Conservation (phyloP, 2,888 invertebrate species). For the Luperina testacea region DNA sequence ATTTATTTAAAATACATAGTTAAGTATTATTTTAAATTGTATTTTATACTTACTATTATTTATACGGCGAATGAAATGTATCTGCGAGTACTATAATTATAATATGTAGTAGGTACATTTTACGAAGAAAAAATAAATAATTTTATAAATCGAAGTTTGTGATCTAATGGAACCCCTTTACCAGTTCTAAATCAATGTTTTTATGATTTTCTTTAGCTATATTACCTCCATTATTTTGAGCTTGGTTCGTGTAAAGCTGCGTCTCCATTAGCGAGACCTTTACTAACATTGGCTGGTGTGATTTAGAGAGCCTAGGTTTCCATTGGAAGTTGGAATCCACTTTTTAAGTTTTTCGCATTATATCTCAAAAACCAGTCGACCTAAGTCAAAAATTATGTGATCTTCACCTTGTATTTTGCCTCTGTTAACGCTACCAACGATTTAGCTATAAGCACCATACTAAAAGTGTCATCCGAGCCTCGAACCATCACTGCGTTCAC, state of each 20-base stretch:
- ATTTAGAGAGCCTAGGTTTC: not conserved
- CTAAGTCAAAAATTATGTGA: not conserved
- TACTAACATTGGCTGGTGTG: not conserved
- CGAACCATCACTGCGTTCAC: not conserved
- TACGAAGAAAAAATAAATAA: slow-evolving; percentile 42
- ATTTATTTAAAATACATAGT: slow-evolving; percentile 34
- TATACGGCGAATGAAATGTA: slow-evolving; percentile 46
- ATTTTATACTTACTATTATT: slow-evolving; percentile 47
- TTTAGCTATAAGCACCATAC: not conserved
- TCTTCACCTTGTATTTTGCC: not conserved
- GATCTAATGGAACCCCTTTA: not conserved
- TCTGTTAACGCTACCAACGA: not conserved
- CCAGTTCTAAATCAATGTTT: too few relatives aligned
- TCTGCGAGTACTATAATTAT: slow-evolving; percentile 19
- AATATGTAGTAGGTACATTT: slow-evolving; percentile 26
- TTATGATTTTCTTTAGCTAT: not conserved
- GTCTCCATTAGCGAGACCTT: not conserved
- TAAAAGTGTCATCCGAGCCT: not conserved
- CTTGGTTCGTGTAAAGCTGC: not conserved
- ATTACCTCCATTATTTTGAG: not conserved
- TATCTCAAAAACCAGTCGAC: not conserved
- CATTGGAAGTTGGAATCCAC: not conserved
- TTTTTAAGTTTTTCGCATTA: not conserved
- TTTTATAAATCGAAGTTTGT: slow-evolving; percentile 17
- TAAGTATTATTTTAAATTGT: slow-evolving; percentile 31